These are phyloP conservation scores for Catocala sponsa DNA, from an alignment of 2,888 invertebrate genomes.

Conservation along the genomic window DNA sequence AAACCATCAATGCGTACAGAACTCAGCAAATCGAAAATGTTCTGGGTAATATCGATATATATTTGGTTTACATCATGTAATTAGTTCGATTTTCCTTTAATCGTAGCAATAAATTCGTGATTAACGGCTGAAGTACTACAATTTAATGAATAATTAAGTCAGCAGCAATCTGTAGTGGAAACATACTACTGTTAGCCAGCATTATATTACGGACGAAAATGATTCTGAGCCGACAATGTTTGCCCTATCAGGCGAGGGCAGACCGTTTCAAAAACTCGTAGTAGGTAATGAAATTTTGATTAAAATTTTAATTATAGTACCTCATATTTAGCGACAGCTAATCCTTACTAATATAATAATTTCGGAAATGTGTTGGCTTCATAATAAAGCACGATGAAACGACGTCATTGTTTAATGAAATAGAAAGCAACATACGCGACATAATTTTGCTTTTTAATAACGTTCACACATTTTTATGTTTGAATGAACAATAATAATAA, in stretches of 20 bases:
- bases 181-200: no score
- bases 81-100: neutral
- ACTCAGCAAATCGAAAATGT: neutral
- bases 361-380: neutral
- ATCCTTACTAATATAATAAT: no score
- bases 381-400: neutral
- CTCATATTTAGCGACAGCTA: conserved; percentile 10
- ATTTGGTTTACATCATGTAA: neutral
- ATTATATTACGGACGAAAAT: neutral
- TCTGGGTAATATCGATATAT: neutral
- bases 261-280: conserved; percentile 8
- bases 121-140: neutral
- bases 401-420: no score
- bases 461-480: no score
- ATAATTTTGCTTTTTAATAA: no score
- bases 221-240: neutral
- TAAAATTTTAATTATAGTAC: conserved; percentile 12
- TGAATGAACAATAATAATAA: no score
- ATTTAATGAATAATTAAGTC: neutral
- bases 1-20: neutral
- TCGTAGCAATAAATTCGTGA: neutral
- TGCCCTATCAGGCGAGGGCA: neutral
- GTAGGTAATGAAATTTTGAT: conserved; percentile 17
- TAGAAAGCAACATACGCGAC: no score
- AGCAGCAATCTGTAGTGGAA: neutral